Conservation (phyloP, 2,888 invertebrate genomes). For the Xestobium rufovillosum region DNA sequence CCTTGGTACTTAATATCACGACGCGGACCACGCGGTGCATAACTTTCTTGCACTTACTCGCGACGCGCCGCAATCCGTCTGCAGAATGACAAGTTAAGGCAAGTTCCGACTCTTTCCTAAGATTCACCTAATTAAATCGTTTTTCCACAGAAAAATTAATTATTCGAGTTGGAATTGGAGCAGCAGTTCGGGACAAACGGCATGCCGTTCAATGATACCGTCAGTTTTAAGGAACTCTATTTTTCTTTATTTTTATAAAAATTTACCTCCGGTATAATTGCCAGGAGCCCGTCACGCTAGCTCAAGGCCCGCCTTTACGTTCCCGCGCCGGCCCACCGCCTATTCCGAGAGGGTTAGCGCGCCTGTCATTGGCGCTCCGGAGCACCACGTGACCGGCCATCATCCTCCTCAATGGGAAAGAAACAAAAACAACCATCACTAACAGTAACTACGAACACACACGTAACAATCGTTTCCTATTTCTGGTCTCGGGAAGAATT, state of each 20-base stretch:
- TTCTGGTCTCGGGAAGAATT: slow-evolving; percentile 36
- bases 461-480: slow-evolving; percentile 44
- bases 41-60: slow-evolving; percentile 30
- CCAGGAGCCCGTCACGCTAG: slow-evolving; percentile 40
- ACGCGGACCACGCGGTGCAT: slow-evolving; percentile 36
- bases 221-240: too few species aligned
- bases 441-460: slow-evolving; percentile 43
- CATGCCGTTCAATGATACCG: too few species aligned
- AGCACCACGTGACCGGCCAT: slow-evolving; percentile 43
- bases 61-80: slow-evolving; percentile 21
- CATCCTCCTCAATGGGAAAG: slow-evolving; percentile 44
- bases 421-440: slow-evolving; percentile 46
- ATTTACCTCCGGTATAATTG: slow-evolving; percentile 35
- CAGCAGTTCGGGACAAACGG: too few species aligned
- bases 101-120: slow-evolving; percentile 16
- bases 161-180: too few species aligned
- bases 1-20: slow-evolving; percentile 39
- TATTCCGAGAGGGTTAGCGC: slow-evolving; percentile 43
- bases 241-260: slow-evolving; percentile 27
- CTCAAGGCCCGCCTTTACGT: slow-evolving; percentile 37
- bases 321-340: slow-evolving; percentile 42
- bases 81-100: slow-evolving; percentile 19
- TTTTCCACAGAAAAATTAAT: too few species aligned
- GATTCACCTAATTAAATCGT: slow-evolving; percentile 4
- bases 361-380: slow-evolving; percentile 36